Conservation (phyloP, 2,888 invertebrate genomes). For the Rutpela maculata region DNA sequence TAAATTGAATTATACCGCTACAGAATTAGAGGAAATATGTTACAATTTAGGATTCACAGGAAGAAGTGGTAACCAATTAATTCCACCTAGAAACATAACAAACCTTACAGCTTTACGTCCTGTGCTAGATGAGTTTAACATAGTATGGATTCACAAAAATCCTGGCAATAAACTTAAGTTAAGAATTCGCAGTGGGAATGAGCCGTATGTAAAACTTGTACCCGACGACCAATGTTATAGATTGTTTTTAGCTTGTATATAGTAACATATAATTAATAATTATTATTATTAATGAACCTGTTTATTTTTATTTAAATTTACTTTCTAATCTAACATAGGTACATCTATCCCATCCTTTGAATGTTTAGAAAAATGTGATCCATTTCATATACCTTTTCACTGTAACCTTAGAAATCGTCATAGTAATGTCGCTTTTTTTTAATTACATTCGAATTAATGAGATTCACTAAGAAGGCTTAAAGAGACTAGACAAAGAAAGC, state of each 20-base stretch:
- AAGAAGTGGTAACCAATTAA: constrained; percentile 73
- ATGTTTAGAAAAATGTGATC: too few species aligned
- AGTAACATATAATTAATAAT: constrained; percentile 31
- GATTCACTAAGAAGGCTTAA: too few species aligned
- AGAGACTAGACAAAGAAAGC: too few species aligned
- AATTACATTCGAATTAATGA: too few species aligned
- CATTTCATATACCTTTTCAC: too few species aligned
- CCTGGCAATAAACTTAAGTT: constrained; percentile 59
- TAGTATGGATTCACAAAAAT: constrained; percentile 65
- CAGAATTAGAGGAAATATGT: constrained; percentile 79
- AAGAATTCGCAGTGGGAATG: constrained; percentile 65
- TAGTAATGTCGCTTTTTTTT: too few species aligned
- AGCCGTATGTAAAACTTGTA: constrained; percentile 66
- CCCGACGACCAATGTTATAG: constrained; percentile 65
- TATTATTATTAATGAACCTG: neutral
- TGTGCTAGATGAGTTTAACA: constrained; percentile 65
- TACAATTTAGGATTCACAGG: constrained; percentile 78
- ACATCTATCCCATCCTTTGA: too few species aligned
- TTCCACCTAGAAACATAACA: constrained; percentile 48
- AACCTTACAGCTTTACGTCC: constrained; percentile 51
- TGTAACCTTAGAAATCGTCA: too few species aligned
- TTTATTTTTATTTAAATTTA: neutral
- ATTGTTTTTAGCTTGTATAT: constrained; percentile 68
- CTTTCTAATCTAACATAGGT: too few species aligned
- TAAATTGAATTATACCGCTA: constrained; percentile 75